phyloP scores from a whole-genome alignment of 1,140 invertebrate genomes.

The Octopus sinensis region DNA sequence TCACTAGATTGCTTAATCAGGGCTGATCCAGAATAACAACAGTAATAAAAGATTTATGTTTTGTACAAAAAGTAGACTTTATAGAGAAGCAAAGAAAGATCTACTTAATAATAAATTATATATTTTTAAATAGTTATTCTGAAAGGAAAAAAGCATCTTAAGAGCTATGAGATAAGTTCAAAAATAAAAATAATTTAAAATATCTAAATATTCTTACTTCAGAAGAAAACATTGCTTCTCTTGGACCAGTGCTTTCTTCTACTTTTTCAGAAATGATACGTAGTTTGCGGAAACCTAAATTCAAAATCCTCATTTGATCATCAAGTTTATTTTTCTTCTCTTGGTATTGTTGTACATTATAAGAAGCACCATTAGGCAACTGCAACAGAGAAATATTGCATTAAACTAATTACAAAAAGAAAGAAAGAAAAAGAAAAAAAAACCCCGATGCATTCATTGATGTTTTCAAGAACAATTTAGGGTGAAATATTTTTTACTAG shows the following conservation, averaged over 20 bases:
- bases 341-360: conserved; percentile 54
- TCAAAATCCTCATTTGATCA: conserved; percentile 75
- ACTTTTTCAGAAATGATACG: conserved; percentile 86
- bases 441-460: too few relatives aligned
- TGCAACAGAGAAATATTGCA: conserved; percentile 18
- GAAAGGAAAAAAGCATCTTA: background rate
- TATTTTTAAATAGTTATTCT: too few relatives aligned
- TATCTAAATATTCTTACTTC: conserved; percentile 24
- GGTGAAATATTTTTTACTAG: too few relatives aligned
- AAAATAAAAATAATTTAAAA: background rate
- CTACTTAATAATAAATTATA: too few relatives aligned
- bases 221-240: conserved; percentile 76
- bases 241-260: conserved; percentile 70
- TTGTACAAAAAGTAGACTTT: too few relatives aligned
- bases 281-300: conserved; percentile 77
- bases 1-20: too few relatives aligned
- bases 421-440: too few relatives aligned
- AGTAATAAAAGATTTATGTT: too few relatives aligned
- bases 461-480: too few relatives aligned
- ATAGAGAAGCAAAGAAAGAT: too few relatives aligned
- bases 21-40: too few relatives aligned
- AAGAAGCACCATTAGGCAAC: conserved; percentile 32
- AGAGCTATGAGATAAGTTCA: background rate
- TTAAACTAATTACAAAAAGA: too few relatives aligned
- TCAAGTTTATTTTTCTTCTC: conserved; percentile 84